These are phyloP conservation scores for Nephrocerus scutellatus DNA, from an alignment of 2,888 invertebrate species.

Conservation along the genomic window DNA sequence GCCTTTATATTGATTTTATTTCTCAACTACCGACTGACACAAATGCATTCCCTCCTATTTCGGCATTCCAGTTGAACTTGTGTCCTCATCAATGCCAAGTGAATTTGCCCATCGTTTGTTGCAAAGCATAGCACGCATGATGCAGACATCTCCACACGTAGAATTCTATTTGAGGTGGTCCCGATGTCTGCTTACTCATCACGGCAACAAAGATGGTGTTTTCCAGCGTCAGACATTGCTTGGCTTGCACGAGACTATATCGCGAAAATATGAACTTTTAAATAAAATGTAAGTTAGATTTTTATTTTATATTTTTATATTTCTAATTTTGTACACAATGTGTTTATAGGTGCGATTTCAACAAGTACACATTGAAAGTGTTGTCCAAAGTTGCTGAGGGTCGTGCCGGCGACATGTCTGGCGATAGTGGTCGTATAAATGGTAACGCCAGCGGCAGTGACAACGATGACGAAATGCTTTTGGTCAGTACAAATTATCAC, in stretches of 20 bases:
- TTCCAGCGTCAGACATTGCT: constrained; percentile 61
- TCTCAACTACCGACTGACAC: no score
- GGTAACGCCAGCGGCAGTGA: constrained; percentile 27
- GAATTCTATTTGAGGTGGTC: constrained; percentile 86
- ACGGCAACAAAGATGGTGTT: constrained; percentile 55
- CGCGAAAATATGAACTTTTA: constrained; percentile 70
- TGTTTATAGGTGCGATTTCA: constrained; percentile 74
- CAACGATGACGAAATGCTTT: constrained; percentile 35
- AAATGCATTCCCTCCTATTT: no score
- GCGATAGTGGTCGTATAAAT: no score
- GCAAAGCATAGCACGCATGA: constrained; percentile 59
- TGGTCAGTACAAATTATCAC: constrained; percentile 23
- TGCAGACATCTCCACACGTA: constrained; percentile 75
- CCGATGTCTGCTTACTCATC: constrained; percentile 58
- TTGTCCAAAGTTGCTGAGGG: constrained; percentile 51
- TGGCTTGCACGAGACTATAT: constrained; percentile 70
- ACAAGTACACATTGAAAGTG: constrained; percentile 74
- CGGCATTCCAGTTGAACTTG: constrained; percentile 63
- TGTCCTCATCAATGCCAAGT: constrained; percentile 62
- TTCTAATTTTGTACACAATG: not conserved
- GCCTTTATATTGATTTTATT: no score
- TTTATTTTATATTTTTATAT: constrained; percentile 2
- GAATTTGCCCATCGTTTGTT: constrained; percentile 70
- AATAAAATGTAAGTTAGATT: constrained; percentile 70
- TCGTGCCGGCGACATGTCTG: not conserved